Evolutionary conservation across 1,140 invertebrate genomes (phyloP).

Genomic region (Aphelenchoides avenae): DNA sequence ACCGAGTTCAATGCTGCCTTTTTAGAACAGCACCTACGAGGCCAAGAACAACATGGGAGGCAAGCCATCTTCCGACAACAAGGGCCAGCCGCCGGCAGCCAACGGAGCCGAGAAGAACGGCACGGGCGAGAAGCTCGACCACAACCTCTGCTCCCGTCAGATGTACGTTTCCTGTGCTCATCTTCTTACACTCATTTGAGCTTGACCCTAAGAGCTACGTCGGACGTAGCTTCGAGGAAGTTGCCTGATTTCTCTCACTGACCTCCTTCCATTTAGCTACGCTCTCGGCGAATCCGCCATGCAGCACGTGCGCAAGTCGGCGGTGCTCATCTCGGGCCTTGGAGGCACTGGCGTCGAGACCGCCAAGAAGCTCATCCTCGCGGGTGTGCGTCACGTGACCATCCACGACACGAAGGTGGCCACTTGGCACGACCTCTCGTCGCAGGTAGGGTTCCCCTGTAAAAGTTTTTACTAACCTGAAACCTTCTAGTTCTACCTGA

Average conservation of each 20-base stretch:
- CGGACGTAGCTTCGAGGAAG: no score
- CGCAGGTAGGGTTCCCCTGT: slow-evolving; percentile 66
- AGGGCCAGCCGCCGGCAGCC: not conserved
- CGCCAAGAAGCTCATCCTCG: slow-evolving; percentile 95
- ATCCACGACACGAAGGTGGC: slow-evolving; percentile 72
- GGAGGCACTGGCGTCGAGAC: slow-evolving; percentile 92
- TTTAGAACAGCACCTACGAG: slow-evolving; percentile 1
- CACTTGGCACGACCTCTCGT: slow-evolving; percentile 63
- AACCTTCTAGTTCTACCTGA: slow-evolving; percentile 72
- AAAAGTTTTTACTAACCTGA: no score
- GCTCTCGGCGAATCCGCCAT: slow-evolving; percentile 57
- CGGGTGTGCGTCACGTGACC: slow-evolving; percentile 93
- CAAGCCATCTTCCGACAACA: not conserved
- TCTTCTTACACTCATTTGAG: no score
- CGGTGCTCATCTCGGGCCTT: slow-evolving; percentile 83
- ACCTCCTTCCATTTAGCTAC: slow-evolving; percentile 49
- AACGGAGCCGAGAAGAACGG: slow-evolving; percentile 1
- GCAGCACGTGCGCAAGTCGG: slow-evolving; percentile 46
- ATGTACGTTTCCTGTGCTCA: slow-evolving; percentile 28
- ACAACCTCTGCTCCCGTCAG: slow-evolving; percentile 54
- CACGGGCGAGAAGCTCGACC: slow-evolving; percentile 29
- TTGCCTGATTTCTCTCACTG: no score
- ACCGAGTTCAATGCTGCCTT: not conserved
- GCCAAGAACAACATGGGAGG: not conserved
- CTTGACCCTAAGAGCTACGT: no score